A percentile compares a stretch with the other conserved stretches of the same genome.
Evolutionary conservation across 2,113 vertebrate genomes (phyloP).

Genomic region (Tragelaphus scriptus): DNA sequence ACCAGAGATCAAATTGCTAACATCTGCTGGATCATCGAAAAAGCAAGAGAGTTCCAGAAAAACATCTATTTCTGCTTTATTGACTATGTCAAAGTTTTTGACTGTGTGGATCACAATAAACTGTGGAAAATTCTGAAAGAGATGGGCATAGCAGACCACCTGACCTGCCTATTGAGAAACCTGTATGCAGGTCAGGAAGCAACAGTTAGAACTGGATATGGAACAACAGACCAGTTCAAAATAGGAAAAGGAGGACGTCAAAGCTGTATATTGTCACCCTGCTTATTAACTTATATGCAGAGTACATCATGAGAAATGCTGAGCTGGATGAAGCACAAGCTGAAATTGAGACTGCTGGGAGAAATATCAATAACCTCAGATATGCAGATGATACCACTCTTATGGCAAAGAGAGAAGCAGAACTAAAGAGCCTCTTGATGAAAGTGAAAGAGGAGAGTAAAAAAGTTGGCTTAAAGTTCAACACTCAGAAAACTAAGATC

Average conservation of each 20-base stretch:
- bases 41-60: background rate
- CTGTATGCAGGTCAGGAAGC: background rate
- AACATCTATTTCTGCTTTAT: background rate
- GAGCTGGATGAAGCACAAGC: background rate
- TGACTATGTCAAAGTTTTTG: background rate
- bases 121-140: background rate
- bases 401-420: background rate
- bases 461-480: background rate
- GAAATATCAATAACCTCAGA: background rate
- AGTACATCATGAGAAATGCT: background rate
- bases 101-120: background rate
- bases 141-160: background rate
- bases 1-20: background rate
- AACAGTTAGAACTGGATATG: background rate
- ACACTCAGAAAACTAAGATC: background rate
- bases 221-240: background rate
- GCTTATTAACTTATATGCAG: background rate
- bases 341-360: background rate
- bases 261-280: background rate
- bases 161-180: background rate
- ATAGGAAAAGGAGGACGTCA: background rate
- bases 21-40: rapidly evolving
- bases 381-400: background rate
- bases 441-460: background rate
- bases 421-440: background rate